Evolutionary conservation across 2,113 vertebrate genomes (phyloP).

Genomic region (Onychostoma macrolepis): DNA sequence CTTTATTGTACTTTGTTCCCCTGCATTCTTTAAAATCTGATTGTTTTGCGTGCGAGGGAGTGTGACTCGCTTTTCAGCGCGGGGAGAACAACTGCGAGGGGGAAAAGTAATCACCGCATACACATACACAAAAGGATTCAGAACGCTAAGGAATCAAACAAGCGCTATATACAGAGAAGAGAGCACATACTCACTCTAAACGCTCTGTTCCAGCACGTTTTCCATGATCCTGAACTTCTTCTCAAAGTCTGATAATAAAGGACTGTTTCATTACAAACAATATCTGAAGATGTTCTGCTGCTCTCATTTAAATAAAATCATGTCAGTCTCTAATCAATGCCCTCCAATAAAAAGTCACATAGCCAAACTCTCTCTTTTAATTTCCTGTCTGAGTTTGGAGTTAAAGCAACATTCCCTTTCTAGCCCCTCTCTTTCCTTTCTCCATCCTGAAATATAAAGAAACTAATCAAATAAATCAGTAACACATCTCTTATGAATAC

Average conservation of each 20-base stretch:
- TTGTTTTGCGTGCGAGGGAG: conserved; percentile 77
- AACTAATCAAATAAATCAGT: conserved; percentile 62
- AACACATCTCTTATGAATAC: conserved; percentile 58
- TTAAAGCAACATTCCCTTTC: conserved; percentile 49
- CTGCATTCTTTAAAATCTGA: conserved; percentile 72
- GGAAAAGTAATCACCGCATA: conserved; percentile 49
- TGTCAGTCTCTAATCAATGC: conserved; percentile 53
- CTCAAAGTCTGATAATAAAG: conserved; percentile 4
- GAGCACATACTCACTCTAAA: background rate
- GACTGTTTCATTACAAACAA: conserved; percentile 27
- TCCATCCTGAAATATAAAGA: conserved; percentile 43
- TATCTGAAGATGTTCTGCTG: conserved; percentile 33
- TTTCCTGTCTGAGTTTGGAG: conserved; percentile 29
- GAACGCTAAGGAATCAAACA: conserved; percentile 35
- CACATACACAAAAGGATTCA: conserved; percentile 43
- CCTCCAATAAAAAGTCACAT: conserved; percentile 44
- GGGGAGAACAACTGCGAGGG: conserved; percentile 66
- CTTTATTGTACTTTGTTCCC: conserved; percentile 70
- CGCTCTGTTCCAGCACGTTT: background rate
- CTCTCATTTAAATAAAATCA: conserved; percentile 50
- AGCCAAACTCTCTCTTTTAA: conserved; percentile 45
- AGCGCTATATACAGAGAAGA: conserved; percentile 9
- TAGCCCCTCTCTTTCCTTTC: conserved; percentile 17
- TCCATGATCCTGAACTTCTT: background rate
- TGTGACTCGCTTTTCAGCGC: conserved; percentile 66